These are phyloP conservation scores for Caenorhabditis sp. DNA, from an alignment of 2,888 invertebrate genomes.

Conservation along the genomic window DNA sequence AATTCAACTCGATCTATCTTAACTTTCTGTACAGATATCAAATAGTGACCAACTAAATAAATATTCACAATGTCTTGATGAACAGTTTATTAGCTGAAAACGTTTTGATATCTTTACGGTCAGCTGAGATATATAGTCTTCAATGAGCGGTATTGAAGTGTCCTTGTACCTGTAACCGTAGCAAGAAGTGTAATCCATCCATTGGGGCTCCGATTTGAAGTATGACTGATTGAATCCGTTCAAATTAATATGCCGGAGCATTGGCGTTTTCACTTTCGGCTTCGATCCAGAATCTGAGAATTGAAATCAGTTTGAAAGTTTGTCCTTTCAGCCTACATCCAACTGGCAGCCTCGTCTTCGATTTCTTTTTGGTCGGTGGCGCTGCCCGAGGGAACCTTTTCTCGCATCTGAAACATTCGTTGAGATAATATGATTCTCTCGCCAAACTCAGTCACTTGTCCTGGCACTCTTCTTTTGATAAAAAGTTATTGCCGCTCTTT, in stretches of 20 bases:
- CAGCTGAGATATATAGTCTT: no score
- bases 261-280: conserved; percentile 60
- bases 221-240: conserved; percentile 65
- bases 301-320: neutral
- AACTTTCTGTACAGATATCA: no score
- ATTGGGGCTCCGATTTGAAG: conserved; percentile 70
- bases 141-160: conserved; percentile 5
- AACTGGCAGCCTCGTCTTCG: conserved; percentile 30
- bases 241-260: conserved; percentile 60
- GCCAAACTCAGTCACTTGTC: conserved; percentile 28
- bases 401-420: conserved; percentile 40
- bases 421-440: no score
- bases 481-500: conserved; percentile 71
- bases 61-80: no score
- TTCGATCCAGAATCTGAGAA: conserved; percentile 62
- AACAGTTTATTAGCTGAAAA: no score
- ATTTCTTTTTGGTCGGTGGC: conserved; percentile 26
- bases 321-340: conserved; percentile 51
- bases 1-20: no score
- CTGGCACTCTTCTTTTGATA: conserved; percentile 69
- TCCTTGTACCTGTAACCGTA: conserved; percentile 76
- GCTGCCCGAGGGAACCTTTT: conserved; percentile 37
- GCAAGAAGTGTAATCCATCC: conserved; percentile 73
- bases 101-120: no score
- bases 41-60: no score